A percentile compares a stretch with the other conserved stretches of the same genome.
phyloP scores from a whole-genome alignment of 2,797 vertebrate genomes.

The Fratercula arctica region DNA sequence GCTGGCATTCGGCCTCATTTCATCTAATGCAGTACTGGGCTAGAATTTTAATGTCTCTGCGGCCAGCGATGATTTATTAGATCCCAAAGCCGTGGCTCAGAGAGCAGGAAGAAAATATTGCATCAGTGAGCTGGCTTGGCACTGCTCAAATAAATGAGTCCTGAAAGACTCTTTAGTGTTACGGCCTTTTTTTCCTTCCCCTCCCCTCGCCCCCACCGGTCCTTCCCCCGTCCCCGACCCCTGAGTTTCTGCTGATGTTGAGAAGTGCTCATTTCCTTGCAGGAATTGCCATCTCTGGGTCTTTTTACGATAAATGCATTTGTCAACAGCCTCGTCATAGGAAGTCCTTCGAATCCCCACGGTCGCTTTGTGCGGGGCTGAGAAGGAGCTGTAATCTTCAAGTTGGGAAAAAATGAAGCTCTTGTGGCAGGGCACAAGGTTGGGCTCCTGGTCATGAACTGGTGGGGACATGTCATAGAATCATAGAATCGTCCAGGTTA shows the following conservation, averaged over 20 bases:
- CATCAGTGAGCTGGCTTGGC: constrained; percentile 65
- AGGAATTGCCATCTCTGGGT: not conserved
- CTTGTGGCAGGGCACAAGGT: not conserved
- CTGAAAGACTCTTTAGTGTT: constrained; percentile 57
- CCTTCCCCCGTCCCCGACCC: not conserved
- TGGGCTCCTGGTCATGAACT: not conserved
- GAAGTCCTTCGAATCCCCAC: not conserved
- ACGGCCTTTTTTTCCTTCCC: not conserved
- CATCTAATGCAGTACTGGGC: constrained; percentile 55
- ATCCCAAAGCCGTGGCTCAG: constrained; percentile 58
- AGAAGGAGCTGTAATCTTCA: not conserved
- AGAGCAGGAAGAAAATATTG: constrained; percentile 67
- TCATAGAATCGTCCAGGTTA: not conserved
- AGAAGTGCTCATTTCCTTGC: not conserved
- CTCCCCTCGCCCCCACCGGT: accelerated
- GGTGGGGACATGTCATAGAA: not conserved
- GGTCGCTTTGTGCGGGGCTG: accelerated
- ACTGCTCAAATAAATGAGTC: constrained; percentile 51
- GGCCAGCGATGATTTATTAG: constrained; percentile 72
- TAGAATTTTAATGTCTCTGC: constrained; percentile 74
- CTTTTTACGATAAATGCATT: not conserved
- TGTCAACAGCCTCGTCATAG: not conserved
- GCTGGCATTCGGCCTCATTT: constrained; percentile 54
- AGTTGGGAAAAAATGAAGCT: not conserved
- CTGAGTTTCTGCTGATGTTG: not conserved